A percentile compares a stretch with the other conserved stretches of the same genome.
phyloP scores from a whole-genome alignment of 2,113 vertebrate species.

The Okapia johnstoni region DNA sequence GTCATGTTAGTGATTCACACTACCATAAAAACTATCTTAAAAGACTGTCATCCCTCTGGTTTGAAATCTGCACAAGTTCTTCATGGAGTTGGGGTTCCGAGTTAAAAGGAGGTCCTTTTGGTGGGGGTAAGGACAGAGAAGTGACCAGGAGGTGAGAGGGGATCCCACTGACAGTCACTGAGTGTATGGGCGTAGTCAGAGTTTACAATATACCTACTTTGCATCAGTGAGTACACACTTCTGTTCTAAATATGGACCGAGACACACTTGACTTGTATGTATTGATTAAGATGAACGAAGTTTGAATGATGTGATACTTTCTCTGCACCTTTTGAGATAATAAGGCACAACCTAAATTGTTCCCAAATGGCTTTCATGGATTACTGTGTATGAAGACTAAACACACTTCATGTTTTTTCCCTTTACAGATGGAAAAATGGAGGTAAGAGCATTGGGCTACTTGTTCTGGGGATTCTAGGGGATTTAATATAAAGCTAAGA shows the following conservation, averaged over 20 bases:
- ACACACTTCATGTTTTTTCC: not conserved
- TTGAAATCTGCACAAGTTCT: not conserved
- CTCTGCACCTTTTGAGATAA: not conserved
- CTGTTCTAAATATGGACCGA: not conserved
- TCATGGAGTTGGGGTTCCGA: not conserved
- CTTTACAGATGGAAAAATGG: slow-evolving; percentile 48
- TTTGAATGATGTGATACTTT: not conserved
- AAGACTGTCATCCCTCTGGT: not conserved
- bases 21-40: not conserved
- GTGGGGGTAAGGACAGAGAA: not conserved
- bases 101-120: not conserved
- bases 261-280: not conserved
- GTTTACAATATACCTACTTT: not conserved
- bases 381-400: not conserved
- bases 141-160: not conserved
- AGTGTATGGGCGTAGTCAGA: not conserved
- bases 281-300: not conserved
- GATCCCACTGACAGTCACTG: not conserved
- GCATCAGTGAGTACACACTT: not conserved
- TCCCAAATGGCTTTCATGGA: not conserved
- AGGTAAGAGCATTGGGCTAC: not conserved
- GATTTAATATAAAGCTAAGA: slow-evolving; percentile 15
- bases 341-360: not conserved
- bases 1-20: not conserved
- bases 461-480: not conserved